phyloP scores from a whole-genome alignment of 2,888 invertebrate species.

The Tenthredo livida region DNA sequence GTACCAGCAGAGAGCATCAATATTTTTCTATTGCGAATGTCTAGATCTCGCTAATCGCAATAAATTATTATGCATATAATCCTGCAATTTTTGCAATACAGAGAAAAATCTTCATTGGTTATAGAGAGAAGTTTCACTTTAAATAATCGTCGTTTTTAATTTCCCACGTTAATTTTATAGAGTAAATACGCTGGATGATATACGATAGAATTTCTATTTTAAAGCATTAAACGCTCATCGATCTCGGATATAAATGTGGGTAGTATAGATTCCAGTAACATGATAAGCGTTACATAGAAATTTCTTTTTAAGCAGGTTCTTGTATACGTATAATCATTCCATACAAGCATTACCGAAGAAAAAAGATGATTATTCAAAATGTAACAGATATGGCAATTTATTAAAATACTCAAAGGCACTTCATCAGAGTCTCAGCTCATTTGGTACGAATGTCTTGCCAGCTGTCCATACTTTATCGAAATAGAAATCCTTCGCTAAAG shows the following conservation, averaged over 20 bases:
- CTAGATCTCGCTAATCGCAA: background rate
- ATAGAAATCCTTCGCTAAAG: constrained; percentile 21
- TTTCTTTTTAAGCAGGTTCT: background rate
- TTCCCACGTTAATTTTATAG: background rate
- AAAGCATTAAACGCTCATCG: background rate
- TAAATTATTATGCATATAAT: background rate
- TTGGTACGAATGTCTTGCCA: constrained; percentile 33
- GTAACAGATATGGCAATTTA: constrained; percentile 55
- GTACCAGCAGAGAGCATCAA: background rate
- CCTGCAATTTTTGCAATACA: background rate
- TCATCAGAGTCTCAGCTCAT: constrained; percentile 64
- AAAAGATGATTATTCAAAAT: constrained; percentile 13
- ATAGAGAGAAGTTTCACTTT: background rate
- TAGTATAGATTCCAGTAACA: background rate
- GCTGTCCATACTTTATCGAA: constrained; percentile 1
- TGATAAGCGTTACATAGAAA: background rate
- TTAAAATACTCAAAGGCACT: constrained; percentile 73
- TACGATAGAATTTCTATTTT: background rate
- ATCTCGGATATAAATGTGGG: background rate
- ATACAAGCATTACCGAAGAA: background rate
- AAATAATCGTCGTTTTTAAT: background rate
- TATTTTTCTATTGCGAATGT: background rate
- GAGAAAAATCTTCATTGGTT: background rate
- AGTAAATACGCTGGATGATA: background rate
- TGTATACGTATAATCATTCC: constrained; percentile 40